Evolutionary conservation across 1,140 invertebrate species (phyloP).

Genomic region (fruit fly (Drosophila melanogaster)): Release_6_plus_ISO1_MT NC_004354.4:6273501-6274000

Average conservation of each 20-base stretch:
- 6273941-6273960: slow-evolving; percentile 76
- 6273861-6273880: slow-evolving; percentile 90
- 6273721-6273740: slow-evolving; percentile 85
- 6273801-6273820: slow-evolving; percentile 85
- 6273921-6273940: slow-evolving; percentile 71
- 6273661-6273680: slow-evolving; percentile 78
- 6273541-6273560: slow-evolving; percentile 82
- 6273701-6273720: slow-evolving; percentile 90
- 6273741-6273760: slow-evolving; percentile 21
- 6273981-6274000: slow-evolving; percentile 57
- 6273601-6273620: slow-evolving; percentile 82
- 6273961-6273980: slow-evolving; percentile 70
- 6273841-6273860: slow-evolving; percentile 96
- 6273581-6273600: slow-evolving; percentile 11
- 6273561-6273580: slow-evolving; percentile 46
- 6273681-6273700: slow-evolving; percentile 76
- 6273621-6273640: slow-evolving; percentile 62
- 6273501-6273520: slow-evolving; percentile 95
- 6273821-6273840: slow-evolving; percentile 94
- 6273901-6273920: slow-evolving; percentile 86
- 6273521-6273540: slow-evolving; percentile 88
- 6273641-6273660: slow-evolving; percentile 61
- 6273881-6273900: slow-evolving; percentile 88
- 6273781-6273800: slow-evolving; percentile 86
- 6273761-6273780: slow-evolving; percentile 72